Percentiles rank a stretch among this genome's conserved stretches.
Conservation (phyloP, 1,140 invertebrate genomes). For the Ostrea denselamellosa region DNA sequence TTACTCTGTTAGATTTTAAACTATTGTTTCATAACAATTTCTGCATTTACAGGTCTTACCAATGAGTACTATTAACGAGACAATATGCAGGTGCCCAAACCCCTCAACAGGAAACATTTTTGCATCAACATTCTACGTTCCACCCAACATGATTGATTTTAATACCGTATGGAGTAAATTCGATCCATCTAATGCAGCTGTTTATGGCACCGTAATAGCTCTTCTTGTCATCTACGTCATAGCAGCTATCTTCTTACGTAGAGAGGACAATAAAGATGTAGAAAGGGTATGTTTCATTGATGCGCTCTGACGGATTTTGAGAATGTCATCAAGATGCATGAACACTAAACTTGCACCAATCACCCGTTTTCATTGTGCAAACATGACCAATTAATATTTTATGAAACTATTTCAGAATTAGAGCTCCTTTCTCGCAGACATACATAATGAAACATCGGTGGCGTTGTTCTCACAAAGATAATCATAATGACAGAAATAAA, state of each 20-base stretch:
- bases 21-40: not conserved
- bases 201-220: slow-evolving; percentile 67
- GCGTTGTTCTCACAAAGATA: too few relatives aligned
- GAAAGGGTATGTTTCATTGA: slow-evolving; percentile 39
- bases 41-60: slow-evolving; percentile 46
- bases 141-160: slow-evolving; percentile 57
- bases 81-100: slow-evolving; percentile 52
- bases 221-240: slow-evolving; percentile 77
- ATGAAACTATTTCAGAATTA: too few relatives aligned
- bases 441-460: too few relatives aligned
- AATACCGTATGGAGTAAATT: slow-evolving; percentile 48
- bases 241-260: slow-evolving; percentile 76
- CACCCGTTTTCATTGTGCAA: too few relatives aligned
- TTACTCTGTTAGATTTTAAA: not conserved
- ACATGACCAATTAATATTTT: too few relatives aligned
- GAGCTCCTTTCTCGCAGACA: too few relatives aligned
- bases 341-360: too few relatives aligned
- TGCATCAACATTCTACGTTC: slow-evolving; percentile 50
- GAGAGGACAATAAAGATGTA: slow-evolving; percentile 71
- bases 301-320: not conserved
- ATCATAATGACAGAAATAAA: too few relatives aligned
- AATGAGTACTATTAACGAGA: slow-evolving; percentile 54
- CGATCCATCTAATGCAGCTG: slow-evolving; percentile 53
- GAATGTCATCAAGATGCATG: too few relatives aligned
- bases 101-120: not conserved